Evolutionary conservation across 2,888 invertebrate genomes (phyloP), one percentile per base, ranked within the genome.

Genomic region (Automeris io): DNA sequence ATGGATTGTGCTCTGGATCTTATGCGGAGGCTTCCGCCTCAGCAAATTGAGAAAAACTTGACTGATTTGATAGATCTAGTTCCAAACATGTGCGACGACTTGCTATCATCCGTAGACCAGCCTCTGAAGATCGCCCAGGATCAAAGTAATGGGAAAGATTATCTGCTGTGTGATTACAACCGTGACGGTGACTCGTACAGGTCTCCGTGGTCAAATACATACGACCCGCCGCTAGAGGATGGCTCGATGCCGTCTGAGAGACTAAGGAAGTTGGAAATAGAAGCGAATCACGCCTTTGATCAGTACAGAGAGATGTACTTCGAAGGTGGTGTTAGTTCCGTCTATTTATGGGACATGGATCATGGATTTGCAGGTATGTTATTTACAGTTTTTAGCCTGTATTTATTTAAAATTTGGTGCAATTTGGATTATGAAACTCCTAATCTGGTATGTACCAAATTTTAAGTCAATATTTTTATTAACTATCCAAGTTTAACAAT

Each of bases 281-380:
- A 99, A 70, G 99, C 98, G 1, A 99, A 99, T 82, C 93, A 95
- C 70, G 99, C 99, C 8, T 99, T 99, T 73, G 98, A 99, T 79
- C 97, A 97, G 69, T 99, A 99, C 75, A 92, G 98, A 67, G 99
- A 99, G 80, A 95, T 99, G 94, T 99, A 99, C 77, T 99, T 97
- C 76, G 99, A 99, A 81, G 99, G 99, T 38, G 99, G 99, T 1
- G 98, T 99, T 1, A 99, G 99, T 11, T 99, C 99, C 4, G 99
- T 99, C 2, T 99, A 99, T 81, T 89, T 99, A 48, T 99, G 99
- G 99, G 99, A 99, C 66, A 89, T 99, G 75, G 99, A 99, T 70
- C 95, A 96, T 80, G 99, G 99, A 3, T 99, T 99, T 89, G 99
- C 97, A 52, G 94, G 94, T 89, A n/a, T 29, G 29, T 29, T 38